A percentile compares a stretch with the other conserved stretches of the same genome.
phyloP scores from a whole-genome alignment of 2,888 invertebrate genomes.

The Papilio protenor region DNA sequence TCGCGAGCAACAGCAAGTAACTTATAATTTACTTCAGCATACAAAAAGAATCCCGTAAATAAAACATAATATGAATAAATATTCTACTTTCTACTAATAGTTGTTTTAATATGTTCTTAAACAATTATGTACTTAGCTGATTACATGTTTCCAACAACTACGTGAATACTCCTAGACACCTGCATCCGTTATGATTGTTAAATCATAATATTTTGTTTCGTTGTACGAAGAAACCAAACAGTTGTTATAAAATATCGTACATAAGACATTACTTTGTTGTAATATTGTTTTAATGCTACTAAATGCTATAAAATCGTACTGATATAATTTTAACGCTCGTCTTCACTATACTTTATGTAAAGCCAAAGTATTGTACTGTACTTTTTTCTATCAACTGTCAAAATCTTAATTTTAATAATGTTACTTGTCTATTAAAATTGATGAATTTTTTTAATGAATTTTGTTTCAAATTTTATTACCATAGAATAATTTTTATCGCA shows the following conservation, averaged over 20 bases:
- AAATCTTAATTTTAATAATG: too few relatives aligned
- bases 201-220: constrained; percentile 18
- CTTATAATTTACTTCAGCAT: too few relatives aligned
- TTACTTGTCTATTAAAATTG: too few relatives aligned
- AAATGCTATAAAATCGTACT: neutral
- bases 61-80: neutral
- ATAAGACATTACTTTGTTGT: neutral
- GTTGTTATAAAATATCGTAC: neutral
- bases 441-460: too few relatives aligned
- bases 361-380: too few relatives aligned
- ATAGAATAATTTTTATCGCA: neutral
- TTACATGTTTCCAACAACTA: neutral
- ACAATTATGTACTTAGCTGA: neutral
- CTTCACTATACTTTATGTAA: too few relatives aligned
- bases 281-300: neutral
- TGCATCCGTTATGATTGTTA: constrained; percentile 10
- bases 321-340: too few relatives aligned
- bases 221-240: neutral
- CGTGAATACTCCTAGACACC: constrained; percentile 5
- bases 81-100: neutral
- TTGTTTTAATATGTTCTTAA: neutral
- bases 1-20: too few relatives aligned
- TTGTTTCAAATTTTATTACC: neutral
- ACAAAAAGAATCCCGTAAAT: too few relatives aligned
- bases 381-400: too few relatives aligned